A percentile compares a stretch with the other conserved stretches of the same genome.
Conservation (phyloP, 53 echinoderm and acorn worm species). For the Holothuria scabra region DNA sequence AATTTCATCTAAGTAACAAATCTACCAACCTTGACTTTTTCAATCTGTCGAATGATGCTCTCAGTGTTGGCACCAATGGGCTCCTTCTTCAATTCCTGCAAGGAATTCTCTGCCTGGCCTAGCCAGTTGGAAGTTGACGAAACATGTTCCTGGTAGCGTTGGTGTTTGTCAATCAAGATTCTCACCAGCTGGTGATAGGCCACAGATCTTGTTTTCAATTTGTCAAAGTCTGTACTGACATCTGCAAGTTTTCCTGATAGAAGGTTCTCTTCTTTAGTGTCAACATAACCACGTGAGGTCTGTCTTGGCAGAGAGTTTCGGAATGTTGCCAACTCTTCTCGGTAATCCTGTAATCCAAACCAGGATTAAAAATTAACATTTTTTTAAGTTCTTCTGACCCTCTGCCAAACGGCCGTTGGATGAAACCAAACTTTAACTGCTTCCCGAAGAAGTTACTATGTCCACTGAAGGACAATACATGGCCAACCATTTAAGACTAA, state of each 20-base stretch:
- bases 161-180: conserved; percentile 79
- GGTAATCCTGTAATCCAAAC: conserved; percentile 63
- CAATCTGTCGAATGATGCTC: conserved; percentile 80
- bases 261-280: conserved; percentile 71
- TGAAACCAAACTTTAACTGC: too few species aligned
- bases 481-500: too few species aligned
- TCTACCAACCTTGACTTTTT: conserved; percentile 78
- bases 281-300: conserved; percentile 76
- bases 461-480: too few species aligned
- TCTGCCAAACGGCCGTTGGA: too few species aligned
- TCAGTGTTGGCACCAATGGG: conserved; percentile 82
- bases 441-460: too few species aligned
- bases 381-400: too few species aligned
- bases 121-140: conserved; percentile 71
- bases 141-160: conserved; percentile 68
- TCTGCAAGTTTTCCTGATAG: conserved; percentile 73
- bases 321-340: conserved; percentile 85
- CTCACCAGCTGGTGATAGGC: conserved; percentile 72
- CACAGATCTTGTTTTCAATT: conserved; percentile 76
- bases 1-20: too few species aligned
- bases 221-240: conserved; percentile 75
- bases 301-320: conserved; percentile 87
- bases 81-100: conserved; percentile 76
- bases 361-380: too few species aligned
- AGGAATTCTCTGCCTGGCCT: conserved; percentile 66